These are phyloP conservation scores for Manacus vitellinus DNA, from an alignment of 2,113 vertebrate species.

Conservation along the genomic window DNA sequence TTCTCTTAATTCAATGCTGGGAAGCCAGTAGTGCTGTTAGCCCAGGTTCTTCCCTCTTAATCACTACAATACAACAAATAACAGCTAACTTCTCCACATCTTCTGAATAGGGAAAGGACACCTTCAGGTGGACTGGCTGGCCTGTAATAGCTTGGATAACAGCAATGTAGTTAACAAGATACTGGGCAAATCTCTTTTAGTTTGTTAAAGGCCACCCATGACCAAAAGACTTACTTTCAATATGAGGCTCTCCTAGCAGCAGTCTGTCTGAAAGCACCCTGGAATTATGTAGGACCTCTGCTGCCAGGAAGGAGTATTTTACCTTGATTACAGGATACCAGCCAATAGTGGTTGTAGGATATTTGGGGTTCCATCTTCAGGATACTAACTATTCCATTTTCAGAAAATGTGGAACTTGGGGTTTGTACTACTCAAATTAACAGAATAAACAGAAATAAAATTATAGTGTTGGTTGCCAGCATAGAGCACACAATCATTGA, in stretches of 20 bases:
- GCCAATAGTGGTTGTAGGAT: not conserved
- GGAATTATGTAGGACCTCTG: not conserved
- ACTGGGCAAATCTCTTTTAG: not conserved
- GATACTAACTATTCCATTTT: not conserved
- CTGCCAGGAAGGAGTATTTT: not conserved
- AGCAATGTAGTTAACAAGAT: not conserved
- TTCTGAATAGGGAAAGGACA: not conserved
- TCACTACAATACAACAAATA: not conserved
- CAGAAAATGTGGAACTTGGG: not conserved
- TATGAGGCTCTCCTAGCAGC: not conserved
- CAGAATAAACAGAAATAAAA: not conserved
- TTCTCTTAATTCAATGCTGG: not conserved
- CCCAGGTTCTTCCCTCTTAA: not conserved
- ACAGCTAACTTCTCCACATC: not conserved
- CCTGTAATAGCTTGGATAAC: not conserved
- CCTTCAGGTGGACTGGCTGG: not conserved
- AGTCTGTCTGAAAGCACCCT: not conserved
- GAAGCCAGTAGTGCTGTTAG: not conserved
- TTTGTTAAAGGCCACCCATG: not conserved
- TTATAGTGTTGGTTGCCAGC: not conserved
- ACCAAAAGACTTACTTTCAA: not conserved
- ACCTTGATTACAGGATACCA: not conserved
- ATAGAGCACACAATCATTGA: not conserved
- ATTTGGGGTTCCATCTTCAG: not conserved
- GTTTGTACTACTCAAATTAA: not conserved